Evolutionary conservation across 1,140 invertebrate genomes (phyloP).

Genomic region (Meloidogyne floridensis): DNA sequence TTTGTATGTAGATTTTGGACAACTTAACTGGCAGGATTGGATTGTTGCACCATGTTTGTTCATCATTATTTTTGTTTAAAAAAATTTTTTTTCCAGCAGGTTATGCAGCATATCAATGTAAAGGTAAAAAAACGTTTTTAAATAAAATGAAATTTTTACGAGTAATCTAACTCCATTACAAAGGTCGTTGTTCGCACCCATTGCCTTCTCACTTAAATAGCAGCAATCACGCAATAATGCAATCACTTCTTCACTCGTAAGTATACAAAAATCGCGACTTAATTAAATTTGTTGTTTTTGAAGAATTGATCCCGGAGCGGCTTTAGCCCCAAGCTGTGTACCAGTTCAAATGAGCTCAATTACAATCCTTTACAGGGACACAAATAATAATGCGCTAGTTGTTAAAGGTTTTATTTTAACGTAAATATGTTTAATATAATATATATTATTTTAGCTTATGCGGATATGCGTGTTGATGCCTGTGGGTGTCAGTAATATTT

Average conservation of each 20-base stretch:
- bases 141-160: too few species aligned
- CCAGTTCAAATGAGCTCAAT: slow-evolving; percentile 79
- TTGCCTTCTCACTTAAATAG: slow-evolving; percentile 88
- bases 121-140: slow-evolving; percentile 58
- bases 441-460: slow-evolving; percentile 77
- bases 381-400: slow-evolving; percentile 82
- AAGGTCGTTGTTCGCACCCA: slow-evolving; percentile 87
- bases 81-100: slow-evolving; percentile 69
- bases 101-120: slow-evolving; percentile 92
- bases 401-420: slow-evolving; percentile 74
- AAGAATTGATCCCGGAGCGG: slow-evolving; percentile 73
- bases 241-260: slow-evolving; percentile 81
- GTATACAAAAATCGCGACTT: background rate
- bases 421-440: background rate
- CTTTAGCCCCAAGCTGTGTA: slow-evolving; percentile 89
- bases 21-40: slow-evolving; percentile 98
- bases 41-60: slow-evolving; percentile 84
- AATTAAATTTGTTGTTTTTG: background rate
- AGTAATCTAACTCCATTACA: background rate
- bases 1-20: slow-evolving; percentile 91
- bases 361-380: slow-evolving; percentile 90
- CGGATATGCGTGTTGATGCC: slow-evolving; percentile 66
- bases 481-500: slow-evolving; percentile 34
- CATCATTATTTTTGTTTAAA: slow-evolving; percentile 21
- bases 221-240: slow-evolving; percentile 97